Base-by-base conservation (phyloP, 2,888 invertebrate species). In the Drosophila pullipes region DNA sequence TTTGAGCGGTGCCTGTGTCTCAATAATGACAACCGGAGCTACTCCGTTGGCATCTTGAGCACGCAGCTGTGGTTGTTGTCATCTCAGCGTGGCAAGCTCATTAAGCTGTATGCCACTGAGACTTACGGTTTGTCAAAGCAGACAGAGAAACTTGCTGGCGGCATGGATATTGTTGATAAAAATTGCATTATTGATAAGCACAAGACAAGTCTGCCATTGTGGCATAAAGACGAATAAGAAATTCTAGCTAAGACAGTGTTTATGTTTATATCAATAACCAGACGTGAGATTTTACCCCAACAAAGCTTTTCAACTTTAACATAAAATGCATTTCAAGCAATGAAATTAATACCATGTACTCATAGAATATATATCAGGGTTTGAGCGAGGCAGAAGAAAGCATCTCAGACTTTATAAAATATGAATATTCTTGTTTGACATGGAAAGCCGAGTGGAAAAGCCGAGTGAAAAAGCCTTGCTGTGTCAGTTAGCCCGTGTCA, bases 1-100 rank as follows among this genome's bases (percentile, higher is more conserved):
- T 11, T 47, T 64, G 64, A 72, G 62, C 58, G 77, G 73, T 78
- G 76, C 61, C 78, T 76, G 72, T 75, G 78, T 64, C 69, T 57
- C 67, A 70, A 70, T 87, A 72, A 76, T 71, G 85, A 37, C 69
- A 74, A 59, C 67, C 61, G 58, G 53, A 69, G 68, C 59, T 57
- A n/a, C 16, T 18, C 37, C 66, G 31, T 50, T 59, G 50, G 50
- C 37, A 50, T 25, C n/a, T 37, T 50, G 33, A 63, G 44, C 50
- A 55, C 50, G 30, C 33, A 30, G 33, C 60, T 59, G 35, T 25
- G 25, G 53, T 55, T 33, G 66, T 33, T 52, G 65, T 5, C 52
- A 25, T 11, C 13, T 39, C 30, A 10, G 28, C 11, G 59, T 69
- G 78, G 68, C 61, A 68, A 77, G 57, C 41, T 44, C 52, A 70